These are phyloP conservation scores for Apodemus agrarius DNA, from an alignment of 2,797 vertebrate species.

Conservation along the genomic window DNA sequence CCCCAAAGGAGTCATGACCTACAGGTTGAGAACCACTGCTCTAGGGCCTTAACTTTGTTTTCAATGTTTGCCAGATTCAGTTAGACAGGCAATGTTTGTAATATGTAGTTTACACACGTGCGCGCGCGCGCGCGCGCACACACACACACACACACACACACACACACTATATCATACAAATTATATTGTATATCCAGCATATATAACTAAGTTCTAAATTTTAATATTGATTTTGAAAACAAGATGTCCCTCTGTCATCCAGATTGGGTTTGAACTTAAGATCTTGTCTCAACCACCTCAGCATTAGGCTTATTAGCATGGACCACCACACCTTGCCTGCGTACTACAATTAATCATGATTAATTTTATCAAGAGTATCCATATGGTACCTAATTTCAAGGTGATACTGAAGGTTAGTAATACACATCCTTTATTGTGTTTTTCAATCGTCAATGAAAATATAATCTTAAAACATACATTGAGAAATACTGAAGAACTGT, in stretches of 20 bases:
- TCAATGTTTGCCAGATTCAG: not conserved
- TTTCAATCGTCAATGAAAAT: slow-evolving; percentile 35
- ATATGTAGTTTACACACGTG: not conserved
- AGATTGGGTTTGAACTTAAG: not conserved
- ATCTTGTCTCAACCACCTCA: not conserved
- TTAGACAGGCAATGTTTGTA: not conserved
- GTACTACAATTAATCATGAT: not conserved
- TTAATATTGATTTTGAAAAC: not conserved
- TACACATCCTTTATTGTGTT: not conserved
- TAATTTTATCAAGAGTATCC: not conserved
- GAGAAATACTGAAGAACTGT: not conserved
- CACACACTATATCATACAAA: not conserved
- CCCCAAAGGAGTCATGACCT: not conserved
- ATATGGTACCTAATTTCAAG: not conserved
- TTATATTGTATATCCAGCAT: not conserved
- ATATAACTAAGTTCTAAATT: not conserved
- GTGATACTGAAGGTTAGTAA: not conserved
- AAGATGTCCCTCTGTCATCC: not conserved
- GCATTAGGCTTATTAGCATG: not conserved
- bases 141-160: too few species aligned
- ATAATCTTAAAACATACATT: not conserved
- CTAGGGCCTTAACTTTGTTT: not conserved
- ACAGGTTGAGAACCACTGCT: not conserved
- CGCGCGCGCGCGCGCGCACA: too few species aligned
- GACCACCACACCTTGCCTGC: not conserved